Conservation (phyloP, 2,888 invertebrate genomes). For the Harpalus rufipes region DNA sequence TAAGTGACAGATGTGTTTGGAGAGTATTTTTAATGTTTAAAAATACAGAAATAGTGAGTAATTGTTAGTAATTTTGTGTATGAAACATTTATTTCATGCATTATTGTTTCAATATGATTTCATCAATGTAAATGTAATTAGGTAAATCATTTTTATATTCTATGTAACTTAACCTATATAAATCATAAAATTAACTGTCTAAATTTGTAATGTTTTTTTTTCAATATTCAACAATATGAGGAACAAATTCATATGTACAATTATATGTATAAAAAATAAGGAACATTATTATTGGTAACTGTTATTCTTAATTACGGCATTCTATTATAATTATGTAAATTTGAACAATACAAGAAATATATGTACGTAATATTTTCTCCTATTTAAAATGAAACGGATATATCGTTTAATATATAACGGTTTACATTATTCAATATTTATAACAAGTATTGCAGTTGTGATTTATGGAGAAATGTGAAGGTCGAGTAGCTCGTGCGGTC, state of each 20-base stretch:
- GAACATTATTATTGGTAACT: neutral
- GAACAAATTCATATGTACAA: neutral
- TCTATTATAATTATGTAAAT: neutral
- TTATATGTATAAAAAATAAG: neutral
- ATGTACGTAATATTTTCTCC: neutral
- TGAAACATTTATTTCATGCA: too few species aligned
- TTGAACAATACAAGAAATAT: neutral
- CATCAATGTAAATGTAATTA: neutral
- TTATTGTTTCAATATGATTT: too few species aligned
- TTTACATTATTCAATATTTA: slow-evolving; percentile 4
- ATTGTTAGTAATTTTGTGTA: too few species aligned
- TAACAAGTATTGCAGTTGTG: slow-evolving; percentile 17
- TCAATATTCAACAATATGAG: neutral
- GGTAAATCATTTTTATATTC: neutral
- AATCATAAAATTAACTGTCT: too few species aligned
- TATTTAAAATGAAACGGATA: slow-evolving; percentile 25
- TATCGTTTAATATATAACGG: slow-evolving; percentile 14
- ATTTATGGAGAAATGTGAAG: slow-evolving; percentile 58
- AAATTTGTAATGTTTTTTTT: too few species aligned
- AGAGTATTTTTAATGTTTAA: too few species aligned
- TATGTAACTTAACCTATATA: neutral
- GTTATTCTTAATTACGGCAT: neutral
- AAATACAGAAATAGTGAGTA: too few species aligned
- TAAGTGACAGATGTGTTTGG: too few species aligned
- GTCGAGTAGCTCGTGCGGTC: slow-evolving; percentile 11